Conservation (phyloP, 2,797 vertebrate genomes). For the Urocyon cinereoargenteus region DNA sequence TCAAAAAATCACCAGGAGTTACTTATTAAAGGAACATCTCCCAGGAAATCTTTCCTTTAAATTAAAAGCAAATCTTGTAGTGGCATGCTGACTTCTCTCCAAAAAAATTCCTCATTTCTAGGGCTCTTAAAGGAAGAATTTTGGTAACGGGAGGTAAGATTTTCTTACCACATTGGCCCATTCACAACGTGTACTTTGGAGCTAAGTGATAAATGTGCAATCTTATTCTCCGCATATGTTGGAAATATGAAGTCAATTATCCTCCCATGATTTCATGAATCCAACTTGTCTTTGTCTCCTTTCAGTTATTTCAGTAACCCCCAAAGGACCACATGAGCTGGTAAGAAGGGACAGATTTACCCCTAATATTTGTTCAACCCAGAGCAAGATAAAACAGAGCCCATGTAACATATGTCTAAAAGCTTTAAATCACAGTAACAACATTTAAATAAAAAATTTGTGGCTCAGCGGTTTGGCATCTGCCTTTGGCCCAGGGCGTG, state of each 20-base stretch:
- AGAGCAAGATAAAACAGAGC: neutral
- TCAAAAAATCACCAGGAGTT: neutral
- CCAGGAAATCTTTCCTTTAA: neutral
- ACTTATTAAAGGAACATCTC: neutral
- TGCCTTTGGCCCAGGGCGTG: no score
- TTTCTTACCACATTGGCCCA: neutral
- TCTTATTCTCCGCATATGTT: neutral
- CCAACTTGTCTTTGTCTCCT: neutral
- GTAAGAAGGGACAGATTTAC: neutral
- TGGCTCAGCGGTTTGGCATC: no score
- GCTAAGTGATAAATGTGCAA: neutral
- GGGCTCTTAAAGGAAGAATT: neutral
- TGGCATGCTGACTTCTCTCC: neutral
- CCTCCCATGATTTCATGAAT: neutral
- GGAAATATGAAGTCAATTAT: neutral
- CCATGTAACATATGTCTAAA: no score
- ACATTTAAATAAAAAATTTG: no score
- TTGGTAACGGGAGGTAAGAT: neutral
- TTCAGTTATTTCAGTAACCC: neutral
- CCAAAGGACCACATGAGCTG: neutral
- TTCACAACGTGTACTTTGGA: neutral
- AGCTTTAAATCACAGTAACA: no score
- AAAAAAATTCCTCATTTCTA: neutral
- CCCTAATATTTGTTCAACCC: neutral
- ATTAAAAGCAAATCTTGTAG: neutral